phyloP scores from a whole-genome alignment of 2,888 invertebrate species.

The Leptopterna dolabrata region DNA sequence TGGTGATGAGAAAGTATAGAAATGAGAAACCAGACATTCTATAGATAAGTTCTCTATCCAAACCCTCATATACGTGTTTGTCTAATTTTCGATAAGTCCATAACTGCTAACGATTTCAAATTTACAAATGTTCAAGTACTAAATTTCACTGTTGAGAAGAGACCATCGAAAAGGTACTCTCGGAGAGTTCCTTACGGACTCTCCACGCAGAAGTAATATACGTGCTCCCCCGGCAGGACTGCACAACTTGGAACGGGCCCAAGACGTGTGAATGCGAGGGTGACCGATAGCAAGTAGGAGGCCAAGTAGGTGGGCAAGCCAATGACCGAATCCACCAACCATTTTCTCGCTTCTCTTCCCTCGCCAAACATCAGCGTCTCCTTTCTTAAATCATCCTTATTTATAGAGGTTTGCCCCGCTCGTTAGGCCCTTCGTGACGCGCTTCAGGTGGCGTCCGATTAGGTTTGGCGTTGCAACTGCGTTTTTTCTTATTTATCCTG shows the following conservation, averaged over 20 bases:
- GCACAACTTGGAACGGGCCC: not conserved
- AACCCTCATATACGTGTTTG: too few relatives aligned
- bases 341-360: conserved; percentile 7
- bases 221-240: not conserved
- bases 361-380: not conserved
- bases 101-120: too few relatives aligned
- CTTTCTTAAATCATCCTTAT: not conserved
- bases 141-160: too few relatives aligned
- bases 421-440: conserved; percentile 11
- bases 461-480: not conserved
- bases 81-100: too few relatives aligned
- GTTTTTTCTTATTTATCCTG: not conserved
- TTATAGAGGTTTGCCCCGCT: conserved; percentile 3
- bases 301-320: conserved; percentile 15
- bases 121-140: too few relatives aligned
- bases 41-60: too few relatives aligned
- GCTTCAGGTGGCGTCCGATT: not conserved
- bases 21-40: too few relatives aligned
- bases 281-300: conserved; percentile 8
- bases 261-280: not conserved
- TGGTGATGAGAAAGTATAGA: too few relatives aligned
- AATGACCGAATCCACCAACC: conserved; percentile 26
- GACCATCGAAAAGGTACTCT: not conserved
- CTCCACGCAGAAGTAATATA: not conserved
- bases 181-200: not conserved